Evolutionary conservation across 2,113 vertebrate genomes (phyloP), one percentile per base, ranked within the genome.

Genomic region (Noturus placidus): DNA sequence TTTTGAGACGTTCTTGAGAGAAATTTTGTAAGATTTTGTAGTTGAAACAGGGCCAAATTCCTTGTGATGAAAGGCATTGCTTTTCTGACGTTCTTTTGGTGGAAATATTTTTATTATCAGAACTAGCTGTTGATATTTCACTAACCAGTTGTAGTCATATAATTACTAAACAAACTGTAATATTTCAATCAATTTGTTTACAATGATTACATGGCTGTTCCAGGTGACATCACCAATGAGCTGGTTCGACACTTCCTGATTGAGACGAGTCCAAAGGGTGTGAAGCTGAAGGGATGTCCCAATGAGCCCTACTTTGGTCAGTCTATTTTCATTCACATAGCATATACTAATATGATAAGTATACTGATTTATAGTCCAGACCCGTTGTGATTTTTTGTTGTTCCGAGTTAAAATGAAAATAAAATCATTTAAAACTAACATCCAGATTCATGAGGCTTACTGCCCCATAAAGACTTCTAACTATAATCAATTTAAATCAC

Each of bases 201-300:
- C 52, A 38, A 20, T 59, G 33, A 61, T 80, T 74, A 52, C 1
- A 57, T 61, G 20, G 63, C 27, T 84, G 27, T 86, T 82, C 22
- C 57, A 56, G 85, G 89, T 0, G 98, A 99, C 86, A 91, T 95
- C 90, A 96, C 95, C 87, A 99, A 97, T 0, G 98, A 99, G 92
- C 94, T 99, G 89, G 98, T 99, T 91, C 96, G 98, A 77, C 98
- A 99, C 93, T 99, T 99, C 93, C 95, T 99, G 91, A 99, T 99
- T 0, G 98, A 99, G 95, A 99, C 98, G 0, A 98, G 97, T 90
- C 96, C 98, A 0, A 96, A 97, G 90, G 98, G 98, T 42, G 98
- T 99, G 91, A 99, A 99, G 92, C 97, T 99, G 94, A 99, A 99
- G 94, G 98, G 98, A 8, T 99, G 98, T 86, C 97, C 97, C 65